Evolutionary conservation across 1,140 invertebrate species (phyloP), one percentile per base, ranked within the genome.

Genomic region (Zaprionus africanus): DNA sequence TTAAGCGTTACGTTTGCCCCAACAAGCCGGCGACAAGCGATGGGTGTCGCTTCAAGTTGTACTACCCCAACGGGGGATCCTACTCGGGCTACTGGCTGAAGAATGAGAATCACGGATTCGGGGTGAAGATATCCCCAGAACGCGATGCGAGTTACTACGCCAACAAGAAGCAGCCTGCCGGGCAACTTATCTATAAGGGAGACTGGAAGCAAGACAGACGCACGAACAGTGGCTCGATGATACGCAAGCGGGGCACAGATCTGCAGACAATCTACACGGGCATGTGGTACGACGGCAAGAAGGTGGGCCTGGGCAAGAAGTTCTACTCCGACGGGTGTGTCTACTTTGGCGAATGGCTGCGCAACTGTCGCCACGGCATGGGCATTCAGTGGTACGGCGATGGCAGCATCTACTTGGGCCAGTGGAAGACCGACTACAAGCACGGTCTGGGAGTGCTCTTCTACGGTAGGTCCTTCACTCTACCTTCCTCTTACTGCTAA

Each of bases 331-430:
- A 92, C 53, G 91, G 91, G 0, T 79, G 82, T 34, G 76, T 91
- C 5, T 92, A 91, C 77, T 92, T 86, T 51, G 91, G 90, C 4
- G 61, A 86, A n/a, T 95, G 94, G 94, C 70, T 85, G 19, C 61
- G 58, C n/a, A 94, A 94, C 70, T 94, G 94, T 75, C 92, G 94
- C 15, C 91, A 95, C 62, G 95, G 95, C 1, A 93, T 94, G 73
- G 96, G 96, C 5, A 91, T 93, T 31, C 93, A 94, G 73, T 95
- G 94, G 94, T 93, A 93, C 66, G 63, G 53, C 0, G 86, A 94
- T 80, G 93, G 93, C 1, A 79, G 82, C 28, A 94, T 93, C 77
- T 95, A 94, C 76, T 90, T 94, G 61, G 94, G 94, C 5, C 74
- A 78, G 24, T 94, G 93, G 93, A 72, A 81, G 15, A 77, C 93